Evolutionary conservation across 2,113 vertebrate genomes (phyloP), one percentile per base, ranked within the genome.

Genomic region (Lepus timidus): DNA sequence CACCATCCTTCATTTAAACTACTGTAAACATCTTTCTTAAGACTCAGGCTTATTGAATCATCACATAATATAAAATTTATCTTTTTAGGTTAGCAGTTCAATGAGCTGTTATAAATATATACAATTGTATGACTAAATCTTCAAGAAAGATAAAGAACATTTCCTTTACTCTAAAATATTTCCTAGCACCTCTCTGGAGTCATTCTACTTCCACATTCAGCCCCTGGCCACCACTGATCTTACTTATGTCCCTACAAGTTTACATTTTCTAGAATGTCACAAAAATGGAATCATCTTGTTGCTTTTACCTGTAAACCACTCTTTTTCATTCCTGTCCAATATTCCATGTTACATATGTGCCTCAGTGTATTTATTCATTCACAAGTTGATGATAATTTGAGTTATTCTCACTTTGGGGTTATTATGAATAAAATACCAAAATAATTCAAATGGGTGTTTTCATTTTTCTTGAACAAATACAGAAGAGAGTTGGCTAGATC

Each of bases 291-390:
- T 31, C 33, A 31, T 65, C 23, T 67, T 27, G 20, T 51, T 55
- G 2, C 36, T 29, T 31, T 80, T 39, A 44, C 87, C 25, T 12
- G 16, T 70, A 52, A 64, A 80, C 70, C 51, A 81, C 33, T 73
- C 29, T 68, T 95, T 90, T 86, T 87, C 25, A 55, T 44, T 75
- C 16, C 31, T 88, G 9, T 82, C 20, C 87, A 71, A n/a, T 88
- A 90, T 33, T 67, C 55, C 16, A 51, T 65, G 31, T 33, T 52
- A n/a, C 27, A 61, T 65, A 0, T 44, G 6, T 52, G 49, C n/a
- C 36, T 87, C 13, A 20, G 16, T 81, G 76, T 90, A 36, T 88
- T 82, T 73, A 44, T 93, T 2, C 27, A 67, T 27, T 85, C 5
- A 33, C 12, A 58, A 76, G 7, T 52, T 65, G 27, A 33, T 85